Percentiles rank a stretch among this genome's conserved stretches.
phyloP scores from a whole-genome alignment of 2,113 vertebrate genomes.

The Hemiprocne comata region DNA sequence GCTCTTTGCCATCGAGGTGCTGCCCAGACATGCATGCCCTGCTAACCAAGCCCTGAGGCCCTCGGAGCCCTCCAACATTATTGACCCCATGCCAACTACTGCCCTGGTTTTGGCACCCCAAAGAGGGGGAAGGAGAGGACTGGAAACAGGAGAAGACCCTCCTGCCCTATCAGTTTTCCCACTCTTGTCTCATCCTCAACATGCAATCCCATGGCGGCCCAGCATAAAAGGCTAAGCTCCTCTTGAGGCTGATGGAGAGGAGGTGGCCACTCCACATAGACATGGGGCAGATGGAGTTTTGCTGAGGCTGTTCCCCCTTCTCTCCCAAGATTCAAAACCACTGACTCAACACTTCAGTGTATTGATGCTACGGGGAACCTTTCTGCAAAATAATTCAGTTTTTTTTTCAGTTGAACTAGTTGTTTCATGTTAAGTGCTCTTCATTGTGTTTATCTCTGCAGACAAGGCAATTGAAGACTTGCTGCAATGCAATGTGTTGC shows the following conservation, averaged over 20 bases:
- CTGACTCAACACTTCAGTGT: neutral
- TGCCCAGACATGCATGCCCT: rapidly evolving
- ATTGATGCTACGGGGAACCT: neutral
- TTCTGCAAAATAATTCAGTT: neutral
- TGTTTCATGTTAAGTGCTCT: neutral
- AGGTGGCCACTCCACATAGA: neutral
- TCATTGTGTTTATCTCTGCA: neutral
- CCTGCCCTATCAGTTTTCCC: neutral
- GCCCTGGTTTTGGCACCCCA: neutral
- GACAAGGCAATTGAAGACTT: neutral
- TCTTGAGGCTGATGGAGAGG: neutral
- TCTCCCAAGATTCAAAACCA: neutral
- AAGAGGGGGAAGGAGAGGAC: neutral
- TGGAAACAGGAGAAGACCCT: neutral
- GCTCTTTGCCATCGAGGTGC: neutral
- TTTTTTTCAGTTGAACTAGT: neutral
- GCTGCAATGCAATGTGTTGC: neutral
- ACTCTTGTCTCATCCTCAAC: neutral
- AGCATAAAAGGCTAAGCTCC: rapidly evolving
- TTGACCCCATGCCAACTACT: rapidly evolving
- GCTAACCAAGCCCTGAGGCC: neutral
- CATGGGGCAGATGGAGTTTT: neutral
- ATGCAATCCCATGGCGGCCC: rapidly evolving
- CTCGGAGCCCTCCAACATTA: neutral
- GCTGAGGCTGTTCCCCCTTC: neutral